Conservation (phyloP, 2,888 invertebrate genomes). For the Clepsis dumicolana region DNA sequence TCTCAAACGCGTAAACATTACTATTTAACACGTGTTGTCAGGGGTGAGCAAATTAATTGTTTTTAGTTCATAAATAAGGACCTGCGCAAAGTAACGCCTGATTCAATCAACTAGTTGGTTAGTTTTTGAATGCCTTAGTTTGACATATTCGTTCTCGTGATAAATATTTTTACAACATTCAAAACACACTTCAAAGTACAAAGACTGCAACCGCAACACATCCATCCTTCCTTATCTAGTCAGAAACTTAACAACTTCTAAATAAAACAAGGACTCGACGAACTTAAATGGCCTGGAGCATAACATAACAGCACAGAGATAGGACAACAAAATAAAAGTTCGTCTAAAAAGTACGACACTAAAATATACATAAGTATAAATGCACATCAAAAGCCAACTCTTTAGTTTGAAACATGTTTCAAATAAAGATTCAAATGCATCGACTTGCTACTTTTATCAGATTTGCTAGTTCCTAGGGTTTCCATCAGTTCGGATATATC, state of each 20-base stretch:
- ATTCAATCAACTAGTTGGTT: too few relatives aligned
- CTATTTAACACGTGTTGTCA: too few relatives aligned
- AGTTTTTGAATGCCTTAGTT: too few relatives aligned
- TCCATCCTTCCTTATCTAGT: not conserved
- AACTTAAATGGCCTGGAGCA: not conserved
- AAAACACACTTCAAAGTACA: not conserved
- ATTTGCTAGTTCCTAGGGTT: not conserved
- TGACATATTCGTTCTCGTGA: too few relatives aligned
- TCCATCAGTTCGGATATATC: not conserved
- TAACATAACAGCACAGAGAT: not conserved
- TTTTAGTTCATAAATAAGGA: too few relatives aligned
- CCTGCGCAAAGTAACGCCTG: too few relatives aligned
- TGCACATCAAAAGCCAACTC: constrained; percentile 22
- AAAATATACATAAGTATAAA: constrained; percentile 8
- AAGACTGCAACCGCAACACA: not conserved
- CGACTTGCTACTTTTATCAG: constrained; percentile 35
- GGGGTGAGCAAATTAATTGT: too few relatives aligned
- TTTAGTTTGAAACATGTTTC: constrained; percentile 37
- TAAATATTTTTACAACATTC: too few relatives aligned
- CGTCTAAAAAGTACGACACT: not conserved
- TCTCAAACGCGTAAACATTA: too few relatives aligned
- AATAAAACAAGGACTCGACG: not conserved
- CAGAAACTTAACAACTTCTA: not conserved
- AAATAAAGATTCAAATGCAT: constrained; percentile 42
- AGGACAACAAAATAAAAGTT: not conserved